Base-by-base conservation (phyloP, 2,113 vertebrate species). In the Pterocles burchelli region DNA sequence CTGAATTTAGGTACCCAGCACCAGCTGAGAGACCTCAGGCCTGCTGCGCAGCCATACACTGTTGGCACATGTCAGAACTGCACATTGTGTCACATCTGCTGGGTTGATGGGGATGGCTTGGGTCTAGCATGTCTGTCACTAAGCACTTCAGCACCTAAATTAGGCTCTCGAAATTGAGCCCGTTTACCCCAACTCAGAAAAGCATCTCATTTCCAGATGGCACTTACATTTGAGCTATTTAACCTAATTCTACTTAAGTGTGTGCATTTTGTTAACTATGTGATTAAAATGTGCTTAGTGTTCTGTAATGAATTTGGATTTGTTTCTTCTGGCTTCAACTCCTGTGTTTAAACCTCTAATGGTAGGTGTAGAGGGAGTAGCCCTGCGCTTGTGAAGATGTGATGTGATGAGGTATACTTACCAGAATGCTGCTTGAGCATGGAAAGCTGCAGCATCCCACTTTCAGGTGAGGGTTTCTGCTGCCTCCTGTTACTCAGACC, bases 351-450 rank as follows among this genome's bases (percentile, higher is more conserved):
- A 78, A 51, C 17, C 19, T 63, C 15, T 71, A 5, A 24, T 3
- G n/a, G 46, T 24, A 62, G 31, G 10, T 84, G 24, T 16, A 45
- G 36, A 31, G 10, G 28, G n/a, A 80, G 31, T 21, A 9, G 7
- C 17, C 31, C 14, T 43, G 66, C n/a, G 26, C 24, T 71, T n/a
- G 12, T 34, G 62, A n/a, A 25, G n/a, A 9, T 15, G 3, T 0
- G 6, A 6, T 46, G 7, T 19, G 33, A 7, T 2, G 2, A 49
- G 9, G 16, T 1, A 0, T 46, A 9, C 9, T 65, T 66, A 20
- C 1, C 10, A 10, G 36, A 48, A 31, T 4, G 2, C 17, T 0
- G 1, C 68, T 83, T 52, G 11, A 46, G 11, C 7, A 1, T 7
- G 45, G 43, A 12, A 63, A 46, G 14, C 21, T 46, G 33, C 46